phyloP scores from a whole-genome alignment of 2,888 invertebrate species.

The Cryptocheilus praepositus region DNA sequence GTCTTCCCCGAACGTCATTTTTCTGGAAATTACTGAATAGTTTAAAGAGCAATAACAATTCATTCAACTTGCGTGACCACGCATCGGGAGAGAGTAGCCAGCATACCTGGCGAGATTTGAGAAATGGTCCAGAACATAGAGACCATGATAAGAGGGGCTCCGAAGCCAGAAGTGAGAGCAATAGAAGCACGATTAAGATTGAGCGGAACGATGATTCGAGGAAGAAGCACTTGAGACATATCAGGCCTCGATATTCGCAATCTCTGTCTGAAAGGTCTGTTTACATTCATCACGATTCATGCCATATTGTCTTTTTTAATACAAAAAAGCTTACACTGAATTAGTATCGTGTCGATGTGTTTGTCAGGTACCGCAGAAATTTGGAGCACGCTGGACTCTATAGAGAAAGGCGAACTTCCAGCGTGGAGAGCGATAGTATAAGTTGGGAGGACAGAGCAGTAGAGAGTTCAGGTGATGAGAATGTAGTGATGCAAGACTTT shows the following conservation, averaged over 20 bases:
- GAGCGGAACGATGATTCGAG: slow-evolving; percentile 44
- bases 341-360: too few relatives aligned
- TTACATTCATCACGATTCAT: slow-evolving; percentile 5
- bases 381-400: slow-evolving; percentile 67
- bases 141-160: slow-evolving; percentile 57
- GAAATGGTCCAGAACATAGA: slow-evolving; percentile 55
- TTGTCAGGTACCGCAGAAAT: slow-evolving; percentile 61
- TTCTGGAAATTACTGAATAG: slow-evolving; percentile 79
- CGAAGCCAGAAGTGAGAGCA: slow-evolving; percentile 43
- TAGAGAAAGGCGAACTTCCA: slow-evolving; percentile 61
- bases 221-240: slow-evolving; percentile 59
- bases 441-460: slow-evolving; percentile 74
- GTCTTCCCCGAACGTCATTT: slow-evolving; percentile 79
- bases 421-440: slow-evolving; percentile 65
- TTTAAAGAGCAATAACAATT: slow-evolving; percentile 68
- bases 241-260: slow-evolving; percentile 60
- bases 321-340: not conserved
- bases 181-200: slow-evolving; percentile 46
- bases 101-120: slow-evolving; percentile 52
- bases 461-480: slow-evolving; percentile 57
- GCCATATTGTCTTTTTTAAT: slow-evolving; percentile 4
- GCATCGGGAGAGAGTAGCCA: slow-evolving; percentile 50
- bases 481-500: slow-evolving; percentile 58
- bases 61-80: slow-evolving; percentile 65
- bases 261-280: slow-evolving; percentile 44